phyloP scores from a whole-genome alignment of 2,797 vertebrate genomes.

The Peromyscus nudipes region DNA sequence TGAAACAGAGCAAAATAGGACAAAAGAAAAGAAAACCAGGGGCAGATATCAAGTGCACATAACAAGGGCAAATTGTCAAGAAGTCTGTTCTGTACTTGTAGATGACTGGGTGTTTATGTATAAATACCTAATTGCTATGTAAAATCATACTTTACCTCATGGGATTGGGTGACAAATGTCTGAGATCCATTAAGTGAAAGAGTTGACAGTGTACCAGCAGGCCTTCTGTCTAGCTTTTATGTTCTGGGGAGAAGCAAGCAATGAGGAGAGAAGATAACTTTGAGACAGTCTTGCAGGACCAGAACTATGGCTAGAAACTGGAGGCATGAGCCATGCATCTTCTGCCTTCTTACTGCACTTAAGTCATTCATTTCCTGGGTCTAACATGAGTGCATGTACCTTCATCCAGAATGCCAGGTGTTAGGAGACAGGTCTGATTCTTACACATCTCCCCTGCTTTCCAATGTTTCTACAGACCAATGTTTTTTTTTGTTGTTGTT shows the following conservation, averaged over 20 bases:
- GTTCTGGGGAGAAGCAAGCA: not conserved
- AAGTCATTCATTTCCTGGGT: not conserved
- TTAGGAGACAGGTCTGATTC: not conserved
- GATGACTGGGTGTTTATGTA: not conserved
- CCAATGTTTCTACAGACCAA: not conserved
- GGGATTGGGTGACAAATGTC: not conserved
- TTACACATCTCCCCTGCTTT: not conserved
- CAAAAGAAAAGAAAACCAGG: not conserved
- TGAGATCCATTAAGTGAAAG: not conserved
- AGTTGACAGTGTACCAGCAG: not conserved
- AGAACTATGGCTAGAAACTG: not conserved
- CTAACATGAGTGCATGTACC: rapidly evolving
- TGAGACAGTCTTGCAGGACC: not conserved
- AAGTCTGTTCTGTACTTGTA: not conserved
- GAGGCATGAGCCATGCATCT: not conserved
- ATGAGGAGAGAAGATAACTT: not conserved
- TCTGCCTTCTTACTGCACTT: not conserved
- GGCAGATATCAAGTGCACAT: not conserved
- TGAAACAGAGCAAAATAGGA: not conserved
- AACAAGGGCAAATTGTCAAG: not conserved
- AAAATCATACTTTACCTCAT: not conserved
- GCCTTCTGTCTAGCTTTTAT: not conserved
- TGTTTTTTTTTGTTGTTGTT: not conserved
- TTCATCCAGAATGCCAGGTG: not conserved
- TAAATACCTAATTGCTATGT: not conserved